These are phyloP conservation scores for Zelostemma sp. DNA, from an alignment of 1,140 invertebrate species.

Conservation along the genomic window DNA sequence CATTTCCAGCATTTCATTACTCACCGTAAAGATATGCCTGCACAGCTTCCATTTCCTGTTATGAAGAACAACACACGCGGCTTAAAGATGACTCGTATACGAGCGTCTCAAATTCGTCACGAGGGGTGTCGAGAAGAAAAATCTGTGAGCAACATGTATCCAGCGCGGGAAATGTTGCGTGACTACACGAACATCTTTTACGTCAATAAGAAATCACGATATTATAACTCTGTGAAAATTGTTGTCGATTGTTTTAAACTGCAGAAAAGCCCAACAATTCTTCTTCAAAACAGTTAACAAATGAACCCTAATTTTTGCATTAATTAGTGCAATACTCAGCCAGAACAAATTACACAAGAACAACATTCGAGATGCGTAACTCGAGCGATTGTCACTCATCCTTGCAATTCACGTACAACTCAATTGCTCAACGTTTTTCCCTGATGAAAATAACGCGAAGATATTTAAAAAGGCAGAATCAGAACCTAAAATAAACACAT, in stretches of 20 bases:
- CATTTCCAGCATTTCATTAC: neutral
- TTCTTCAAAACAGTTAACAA: constrained; percentile 36
- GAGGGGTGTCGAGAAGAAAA: constrained; percentile 1
- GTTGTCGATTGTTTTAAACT: no score
- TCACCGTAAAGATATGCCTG: neutral
- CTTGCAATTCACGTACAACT: constrained; percentile 45
- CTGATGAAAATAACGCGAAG: no score
- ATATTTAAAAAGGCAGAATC: no score
- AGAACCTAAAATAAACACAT: no score
- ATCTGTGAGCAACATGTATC: neutral
- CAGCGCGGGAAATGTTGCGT: neutral
- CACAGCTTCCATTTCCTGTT: neutral
- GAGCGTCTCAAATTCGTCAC: neutral
- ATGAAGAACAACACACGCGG: neutral
- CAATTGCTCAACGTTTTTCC: no score
- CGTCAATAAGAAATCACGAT: neutral
- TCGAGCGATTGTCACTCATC: constrained; percentile 52
- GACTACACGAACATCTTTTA: neutral
- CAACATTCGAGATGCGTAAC: constrained; percentile 43
- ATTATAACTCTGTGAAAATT: no score
- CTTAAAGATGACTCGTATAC: neutral
- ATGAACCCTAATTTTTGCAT: constrained; percentile 17
- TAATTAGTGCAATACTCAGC: neutral
- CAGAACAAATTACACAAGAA: constrained; percentile 20
- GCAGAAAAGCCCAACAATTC: no score